Percentiles rank a stretch among this genome's conserved stretches.
Conservation (phyloP, 2,888 invertebrate genomes). For the Pediacus dermestoides region DNA sequence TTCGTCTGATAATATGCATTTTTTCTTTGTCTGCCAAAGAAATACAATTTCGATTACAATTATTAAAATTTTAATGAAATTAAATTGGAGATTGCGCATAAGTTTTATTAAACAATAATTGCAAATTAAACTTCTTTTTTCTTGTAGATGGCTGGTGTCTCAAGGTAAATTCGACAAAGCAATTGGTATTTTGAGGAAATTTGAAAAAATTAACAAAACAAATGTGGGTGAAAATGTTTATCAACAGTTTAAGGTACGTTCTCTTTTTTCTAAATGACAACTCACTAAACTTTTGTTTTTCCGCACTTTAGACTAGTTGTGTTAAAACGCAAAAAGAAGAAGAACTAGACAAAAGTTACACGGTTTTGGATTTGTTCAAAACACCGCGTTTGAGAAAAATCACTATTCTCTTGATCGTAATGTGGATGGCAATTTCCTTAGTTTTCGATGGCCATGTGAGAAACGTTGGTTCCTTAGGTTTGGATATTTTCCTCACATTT, state of each 20-base stretch:
- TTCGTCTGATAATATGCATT: too few relatives aligned
- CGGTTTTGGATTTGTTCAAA: slow-evolving; percentile 75
- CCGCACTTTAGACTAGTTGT: slow-evolving; percentile 66
- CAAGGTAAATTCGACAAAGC: slow-evolving; percentile 81
- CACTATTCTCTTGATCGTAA: slow-evolving; percentile 72
- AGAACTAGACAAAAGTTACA: slow-evolving; percentile 66
- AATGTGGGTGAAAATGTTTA: slow-evolving; percentile 72
- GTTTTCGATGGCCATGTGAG: slow-evolving; percentile 87
- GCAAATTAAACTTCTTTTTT: too few relatives aligned
- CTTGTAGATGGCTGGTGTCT: slow-evolving; percentile 76
- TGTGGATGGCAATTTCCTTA: slow-evolving; percentile 87
- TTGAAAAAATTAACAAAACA: slow-evolving; percentile 75
- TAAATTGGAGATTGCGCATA: too few relatives aligned
- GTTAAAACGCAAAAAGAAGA: slow-evolving; percentile 68
- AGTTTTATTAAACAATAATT: too few relatives aligned
- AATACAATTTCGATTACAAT: too few relatives aligned
- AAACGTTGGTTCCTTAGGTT: slow-evolving; percentile 77
- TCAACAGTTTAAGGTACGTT: slow-evolving; percentile 67
- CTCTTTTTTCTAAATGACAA: slow-evolving; percentile 2
- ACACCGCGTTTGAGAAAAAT: slow-evolving; percentile 74
- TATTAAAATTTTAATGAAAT: too few relatives aligned
- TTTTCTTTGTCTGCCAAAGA: too few relatives aligned
- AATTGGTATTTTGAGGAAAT: slow-evolving; percentile 70
- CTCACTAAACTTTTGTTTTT: slow-evolving; percentile 23
- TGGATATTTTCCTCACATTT: slow-evolving; percentile 81